Evolutionary conservation across 2,888 invertebrate genomes (phyloP), one percentile per base, ranked within the genome.

Genomic region (Litoditis marina): DNA sequence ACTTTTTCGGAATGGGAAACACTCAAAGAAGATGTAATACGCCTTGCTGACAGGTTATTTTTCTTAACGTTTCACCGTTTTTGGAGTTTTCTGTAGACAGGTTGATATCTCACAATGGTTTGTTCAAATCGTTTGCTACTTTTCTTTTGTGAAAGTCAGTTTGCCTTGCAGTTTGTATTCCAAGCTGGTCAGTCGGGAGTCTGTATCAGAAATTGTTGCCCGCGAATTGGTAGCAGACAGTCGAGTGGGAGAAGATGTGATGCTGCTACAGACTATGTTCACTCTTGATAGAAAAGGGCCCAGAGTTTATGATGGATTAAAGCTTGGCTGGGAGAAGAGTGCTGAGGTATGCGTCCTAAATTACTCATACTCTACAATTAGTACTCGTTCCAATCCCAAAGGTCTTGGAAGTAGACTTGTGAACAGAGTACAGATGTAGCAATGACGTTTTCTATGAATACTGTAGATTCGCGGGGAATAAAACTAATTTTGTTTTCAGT

Each of bases 151-250:
- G 11, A 16, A 39, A 39, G n/a, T 13, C n/a, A n/a, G n/a, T n/a
- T n/a, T n/a, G n/a, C n/a, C 39, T 46, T 69, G 61, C 39, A 69
- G 70, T 46, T 65, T 73, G 8, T 75, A 73, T 52, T 39, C 46
- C 11, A 55, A 66, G n/a, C 25, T 75, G 19, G 52, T 75, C 8
- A 65, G 66, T 7, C 62, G 60, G 3, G 71, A 73, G 32, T 73
- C 71, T 22, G 73, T 74, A 3, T 46, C 74, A 22, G 68, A 71
- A 49, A 27, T 74, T 34, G 57, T 76, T 19, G 74, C 73, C 0
- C 55, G 63, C 44, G 69, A 71, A 32, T 60, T 69, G 19, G 47
- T 73, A 6, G 63, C 63, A 25, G 59, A 63, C 31, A 69, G 71
- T 32, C 30, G 54, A 34, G 62, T 65, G 28, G 63, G 66, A 25